phyloP scores from a whole-genome alignment of 2,797 vertebrate genomes.

The Xenopus petersii region DNA sequence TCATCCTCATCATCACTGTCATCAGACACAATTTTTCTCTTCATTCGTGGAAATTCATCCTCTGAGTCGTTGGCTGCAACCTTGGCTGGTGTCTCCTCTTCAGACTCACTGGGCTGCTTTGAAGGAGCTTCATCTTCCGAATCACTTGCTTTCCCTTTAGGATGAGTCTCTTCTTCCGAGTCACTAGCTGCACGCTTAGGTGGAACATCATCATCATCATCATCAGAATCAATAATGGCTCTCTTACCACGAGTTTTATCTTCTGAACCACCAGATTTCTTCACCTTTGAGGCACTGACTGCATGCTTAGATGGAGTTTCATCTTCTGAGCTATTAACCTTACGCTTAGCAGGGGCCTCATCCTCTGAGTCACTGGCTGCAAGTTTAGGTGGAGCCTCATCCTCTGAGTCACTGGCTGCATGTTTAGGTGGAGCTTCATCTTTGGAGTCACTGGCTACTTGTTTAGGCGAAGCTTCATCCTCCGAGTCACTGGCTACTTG shows the following conservation, averaged over 20 bases:
- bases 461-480: conserved; percentile 67
- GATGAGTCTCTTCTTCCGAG: conserved; percentile 49
- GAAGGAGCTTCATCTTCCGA: conserved; percentile 34
- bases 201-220: conserved; percentile 54
- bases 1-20: conserved; percentile 68
- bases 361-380: conserved; percentile 60
- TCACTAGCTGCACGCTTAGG: conserved; percentile 22
- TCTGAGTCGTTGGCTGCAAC: conserved; percentile 69
- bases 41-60: conserved; percentile 55
- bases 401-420: conserved; percentile 67
- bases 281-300: conserved; percentile 53
- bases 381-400: conserved; percentile 59
- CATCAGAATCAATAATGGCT: conserved; percentile 62
- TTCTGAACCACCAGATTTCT: conserved; percentile 61
- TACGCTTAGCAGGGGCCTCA: conserved; percentile 55
- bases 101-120: conserved; percentile 60
- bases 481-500: conserved; percentile 68
- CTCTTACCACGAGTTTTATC: conserved; percentile 62
- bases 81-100: conserved; percentile 64
- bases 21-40: conserved; percentile 68
- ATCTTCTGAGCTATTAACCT: conserved; percentile 67
- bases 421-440: conserved; percentile 60
- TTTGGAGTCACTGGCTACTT: conserved; percentile 74
- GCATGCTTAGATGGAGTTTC: conserved; percentile 59
- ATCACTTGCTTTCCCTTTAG: conserved; percentile 19